Percentiles rank a stretch among this genome's conserved stretches.
Conservation (phyloP, 2,888 invertebrate genomes). For the Cryptus viduatorius region DNA sequence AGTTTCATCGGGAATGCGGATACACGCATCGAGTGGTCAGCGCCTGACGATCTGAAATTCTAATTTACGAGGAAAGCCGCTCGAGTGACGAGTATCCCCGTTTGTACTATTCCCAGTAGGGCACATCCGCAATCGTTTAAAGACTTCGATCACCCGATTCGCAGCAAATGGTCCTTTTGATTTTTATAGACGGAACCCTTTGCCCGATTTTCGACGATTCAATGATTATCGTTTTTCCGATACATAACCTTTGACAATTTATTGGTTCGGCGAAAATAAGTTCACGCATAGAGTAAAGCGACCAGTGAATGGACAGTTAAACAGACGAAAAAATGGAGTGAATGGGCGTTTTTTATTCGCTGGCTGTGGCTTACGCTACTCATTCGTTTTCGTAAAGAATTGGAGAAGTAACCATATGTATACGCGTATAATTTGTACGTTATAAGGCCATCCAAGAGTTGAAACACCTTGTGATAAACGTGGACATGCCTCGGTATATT, state of each 20-base stretch:
- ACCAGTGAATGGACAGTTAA: too few relatives aligned
- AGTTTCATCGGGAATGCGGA: slow-evolving; percentile 77
- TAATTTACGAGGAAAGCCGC: background rate
- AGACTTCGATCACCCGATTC: slow-evolving; percentile 45
- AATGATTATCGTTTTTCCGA: too few relatives aligned
- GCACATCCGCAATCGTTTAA: background rate
- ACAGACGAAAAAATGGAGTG: too few relatives aligned
- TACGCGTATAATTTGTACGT: slow-evolving; percentile 24
- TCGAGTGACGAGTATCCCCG: slow-evolving; percentile 30
- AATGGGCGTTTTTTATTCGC: too few relatives aligned
- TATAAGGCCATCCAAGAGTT: slow-evolving; percentile 59
- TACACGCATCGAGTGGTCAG: slow-evolving; percentile 77
- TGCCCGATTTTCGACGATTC: slow-evolving; percentile 16
- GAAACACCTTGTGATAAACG: slow-evolving; percentile 70
- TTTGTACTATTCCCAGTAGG: background rate
- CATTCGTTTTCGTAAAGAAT: too few relatives aligned
- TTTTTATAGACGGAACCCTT: slow-evolving; percentile 73
- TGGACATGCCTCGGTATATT: slow-evolving; percentile 63
- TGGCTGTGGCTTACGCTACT: too few relatives aligned
- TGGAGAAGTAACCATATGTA: background rate
- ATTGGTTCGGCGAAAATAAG: too few relatives aligned
- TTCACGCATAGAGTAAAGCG: too few relatives aligned
- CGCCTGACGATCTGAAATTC: background rate
- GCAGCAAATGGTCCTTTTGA: slow-evolving; percentile 83
- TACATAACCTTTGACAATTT: too few relatives aligned